phyloP scores from a whole-genome alignment of 2,888 invertebrate genomes.

The Sphaerophoria taeniata region DNA sequence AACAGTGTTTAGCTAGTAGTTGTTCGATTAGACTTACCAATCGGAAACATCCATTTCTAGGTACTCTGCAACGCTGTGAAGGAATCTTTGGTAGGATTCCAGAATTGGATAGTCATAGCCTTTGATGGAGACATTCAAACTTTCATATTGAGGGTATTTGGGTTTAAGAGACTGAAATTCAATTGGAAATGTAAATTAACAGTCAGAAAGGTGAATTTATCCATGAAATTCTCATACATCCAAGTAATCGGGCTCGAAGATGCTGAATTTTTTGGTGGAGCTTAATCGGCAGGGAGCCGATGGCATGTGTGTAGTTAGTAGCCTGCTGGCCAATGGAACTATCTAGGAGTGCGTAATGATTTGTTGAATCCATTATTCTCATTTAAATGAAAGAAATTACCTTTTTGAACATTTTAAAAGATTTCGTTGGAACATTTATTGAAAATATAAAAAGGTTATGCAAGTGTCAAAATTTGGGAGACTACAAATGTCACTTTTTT shows the following conservation, averaged over 20 bases:
- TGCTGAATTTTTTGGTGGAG: slow-evolving; percentile 73
- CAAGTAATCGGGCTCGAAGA: slow-evolving; percentile 90
- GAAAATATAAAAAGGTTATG: slow-evolving; percentile 46
- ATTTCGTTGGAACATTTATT: slow-evolving; percentile 4
- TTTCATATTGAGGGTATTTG: slow-evolving; percentile 89
- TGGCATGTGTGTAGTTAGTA: slow-evolving; percentile 50
- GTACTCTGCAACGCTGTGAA: slow-evolving; percentile 88
- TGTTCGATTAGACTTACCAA: slow-evolving; percentile 83
- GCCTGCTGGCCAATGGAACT: slow-evolving; percentile 34
- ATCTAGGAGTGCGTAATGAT: slow-evolving; percentile 10
- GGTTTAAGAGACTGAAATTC: slow-evolving; percentile 82
- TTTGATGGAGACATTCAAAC: slow-evolving; percentile 90
- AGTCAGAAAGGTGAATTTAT: neutral
- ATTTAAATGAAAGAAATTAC: slow-evolving; percentile 26
- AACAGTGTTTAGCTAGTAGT: neutral
- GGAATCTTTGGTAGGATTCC: slow-evolving; percentile 91
- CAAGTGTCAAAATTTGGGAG: slow-evolving; percentile 27
- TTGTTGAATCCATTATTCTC: neutral
- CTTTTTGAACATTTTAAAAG: slow-evolving; percentile 48
- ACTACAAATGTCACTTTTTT: slow-evolving; percentile 4
- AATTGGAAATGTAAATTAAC: neutral
- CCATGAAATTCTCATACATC: slow-evolving; percentile 84
- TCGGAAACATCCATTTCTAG: slow-evolving; percentile 91
- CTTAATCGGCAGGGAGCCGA: slow-evolving; percentile 22
- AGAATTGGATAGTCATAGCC: slow-evolving; percentile 92